phyloP scores from a whole-genome alignment of 2,888 invertebrate species.

The Lithophane semibrunnea region DNA sequence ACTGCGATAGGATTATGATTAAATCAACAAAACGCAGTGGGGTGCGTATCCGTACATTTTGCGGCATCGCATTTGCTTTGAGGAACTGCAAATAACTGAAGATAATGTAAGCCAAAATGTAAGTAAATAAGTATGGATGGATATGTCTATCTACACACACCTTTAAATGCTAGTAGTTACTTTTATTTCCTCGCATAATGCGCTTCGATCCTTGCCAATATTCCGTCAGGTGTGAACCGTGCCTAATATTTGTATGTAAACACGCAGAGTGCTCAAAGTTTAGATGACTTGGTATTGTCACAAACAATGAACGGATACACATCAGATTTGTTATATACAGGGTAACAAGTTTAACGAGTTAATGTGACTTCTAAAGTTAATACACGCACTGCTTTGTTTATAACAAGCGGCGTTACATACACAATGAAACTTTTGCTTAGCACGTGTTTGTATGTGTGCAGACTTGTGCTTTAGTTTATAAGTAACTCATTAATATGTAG shows the following conservation, averaged over 20 bases:
- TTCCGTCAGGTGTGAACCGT: conserved; percentile 8
- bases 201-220: neutral
- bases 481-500: conserved; percentile 44
- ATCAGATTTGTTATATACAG: conserved; percentile 70
- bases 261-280: conserved; percentile 46
- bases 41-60: too few species aligned
- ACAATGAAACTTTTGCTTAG: conserved; percentile 49
- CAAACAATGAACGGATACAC: conserved; percentile 59
- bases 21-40: too few species aligned
- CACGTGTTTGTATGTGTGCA: conserved; percentile 23
- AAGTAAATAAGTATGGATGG: too few species aligned
- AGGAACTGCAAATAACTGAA: neutral
- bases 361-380: conserved; percentile 73
- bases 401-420: conserved; percentile 55
- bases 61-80: neutral
- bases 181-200: neutral
- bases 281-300: conserved; percentile 59
- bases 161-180: too few species aligned
- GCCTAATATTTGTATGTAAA: conserved; percentile 37
- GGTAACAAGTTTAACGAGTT: conserved; percentile 73
- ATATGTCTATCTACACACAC: neutral
- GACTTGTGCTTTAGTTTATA: conserved; percentile 31
- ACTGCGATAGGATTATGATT: too few species aligned
- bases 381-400: conserved; percentile 68
- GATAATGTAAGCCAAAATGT: too few species aligned